These are phyloP conservation scores for Eueremaeus valkanovi DNA, from an alignment of 2,888 invertebrate genomes.

Conservation along the genomic window DNA sequence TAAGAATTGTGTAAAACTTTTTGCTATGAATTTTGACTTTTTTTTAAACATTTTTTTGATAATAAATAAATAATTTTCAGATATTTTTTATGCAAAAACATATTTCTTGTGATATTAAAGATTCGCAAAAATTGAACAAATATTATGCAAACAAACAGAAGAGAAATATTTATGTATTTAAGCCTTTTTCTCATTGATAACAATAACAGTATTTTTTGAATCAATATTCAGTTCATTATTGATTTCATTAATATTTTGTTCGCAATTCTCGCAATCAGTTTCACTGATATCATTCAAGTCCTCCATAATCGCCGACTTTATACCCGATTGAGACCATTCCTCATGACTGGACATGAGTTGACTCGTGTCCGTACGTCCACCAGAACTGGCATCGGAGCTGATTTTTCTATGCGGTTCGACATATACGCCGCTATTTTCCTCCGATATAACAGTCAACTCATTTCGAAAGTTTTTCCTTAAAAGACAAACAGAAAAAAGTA, in stretches of 20 bases:
- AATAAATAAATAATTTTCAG: too few species aligned
- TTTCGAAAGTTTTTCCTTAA: conserved; percentile 1
- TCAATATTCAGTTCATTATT: background rate
- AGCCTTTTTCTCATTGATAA: background rate
- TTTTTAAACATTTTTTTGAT: too few species aligned
- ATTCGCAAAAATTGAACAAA: too few species aligned
- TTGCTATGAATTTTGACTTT: too few species aligned
- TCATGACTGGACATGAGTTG: conserved; percentile 9
- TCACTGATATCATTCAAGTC: background rate
- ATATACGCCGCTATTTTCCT: conserved; percentile 3
- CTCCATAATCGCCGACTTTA: background rate
- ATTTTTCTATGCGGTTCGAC: conserved; percentile 2
- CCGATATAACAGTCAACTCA: conserved; percentile 5
- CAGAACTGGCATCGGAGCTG: conserved; percentile 17
- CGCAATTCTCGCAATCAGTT: background rate
- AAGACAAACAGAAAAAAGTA: background rate
- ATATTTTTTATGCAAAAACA: too few species aligned
- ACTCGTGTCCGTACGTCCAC: conserved; percentile 12
- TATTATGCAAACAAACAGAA: too few species aligned
- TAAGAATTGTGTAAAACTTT: too few species aligned
- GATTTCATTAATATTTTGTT: background rate
- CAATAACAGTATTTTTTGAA: background rate
- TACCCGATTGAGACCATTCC: conserved; percentile 7
- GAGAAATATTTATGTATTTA: too few species aligned
- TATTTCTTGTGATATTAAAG: too few species aligned